Percentiles rank a stretch among this genome's conserved stretches.
These are phyloP conservation scores for Parasteatoda tepidariorum DNA, from an alignment of 1,140 invertebrate species.

Conservation along the genomic window DNA sequence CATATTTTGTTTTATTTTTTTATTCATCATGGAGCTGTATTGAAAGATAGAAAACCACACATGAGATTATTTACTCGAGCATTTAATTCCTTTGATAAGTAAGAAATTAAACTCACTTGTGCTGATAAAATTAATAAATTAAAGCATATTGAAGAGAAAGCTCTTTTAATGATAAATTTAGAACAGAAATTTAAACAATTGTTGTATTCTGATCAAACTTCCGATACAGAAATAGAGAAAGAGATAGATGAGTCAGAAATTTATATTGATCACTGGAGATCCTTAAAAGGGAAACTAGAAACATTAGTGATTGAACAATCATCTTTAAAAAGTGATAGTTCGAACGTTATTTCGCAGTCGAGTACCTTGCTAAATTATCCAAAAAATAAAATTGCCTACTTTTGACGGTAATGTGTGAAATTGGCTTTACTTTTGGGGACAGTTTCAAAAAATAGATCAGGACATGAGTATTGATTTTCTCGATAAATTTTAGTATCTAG, in stretches of 20 bases:
- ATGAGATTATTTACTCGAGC: too few species aligned
- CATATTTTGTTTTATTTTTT: too few species aligned
- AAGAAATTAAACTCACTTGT: too few species aligned
- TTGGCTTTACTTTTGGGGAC: slow-evolving; percentile 22
- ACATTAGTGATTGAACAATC: too few species aligned
- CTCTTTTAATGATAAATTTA: not conserved
- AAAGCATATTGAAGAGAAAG: slow-evolving; percentile 16
- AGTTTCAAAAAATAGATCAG: slow-evolving; percentile 35
- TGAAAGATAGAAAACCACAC: too few species aligned
- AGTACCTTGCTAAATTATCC: slow-evolving; percentile 2
- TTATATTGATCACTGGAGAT: not conserved
- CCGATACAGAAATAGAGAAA: not conserved
- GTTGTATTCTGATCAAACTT: not conserved
- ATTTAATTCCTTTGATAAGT: too few species aligned
- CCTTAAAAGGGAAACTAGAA: not conserved
- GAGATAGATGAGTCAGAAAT: not conserved
- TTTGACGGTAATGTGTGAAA: slow-evolving; percentile 34
- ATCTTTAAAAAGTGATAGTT: too few species aligned
- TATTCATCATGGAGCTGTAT: too few species aligned
- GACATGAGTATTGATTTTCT: slow-evolving; percentile 5
- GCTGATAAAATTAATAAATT: slow-evolving; percentile 1
- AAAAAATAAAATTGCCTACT: slow-evolving; percentile 32
- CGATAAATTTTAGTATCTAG: slow-evolving; percentile 25
- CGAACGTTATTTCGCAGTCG: too few species aligned
- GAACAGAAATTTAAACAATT: not conserved